Evolutionary conservation across 1,140 invertebrate species (phyloP), one percentile per base, ranked within the genome.

Genomic region (Druon quercuslanigerum): DNA sequence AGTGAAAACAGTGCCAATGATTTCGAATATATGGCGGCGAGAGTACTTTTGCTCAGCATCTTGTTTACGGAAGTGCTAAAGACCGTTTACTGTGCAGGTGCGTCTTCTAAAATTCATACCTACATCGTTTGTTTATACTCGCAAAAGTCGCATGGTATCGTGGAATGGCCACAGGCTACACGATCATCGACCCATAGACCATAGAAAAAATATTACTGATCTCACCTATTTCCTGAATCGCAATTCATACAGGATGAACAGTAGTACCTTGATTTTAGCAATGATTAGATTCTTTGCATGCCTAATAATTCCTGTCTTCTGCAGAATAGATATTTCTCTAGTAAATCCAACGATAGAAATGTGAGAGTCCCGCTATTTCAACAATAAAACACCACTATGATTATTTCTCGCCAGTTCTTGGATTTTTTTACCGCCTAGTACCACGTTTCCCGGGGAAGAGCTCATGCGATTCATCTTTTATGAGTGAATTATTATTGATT

Each of bases 21-120:
- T 85, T 83, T 82, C 82, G 81, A 82, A 91, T 91, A 89, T 91
- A 91, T 91, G 90, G 90, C 90, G 90, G 89, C 89, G 86, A 89
- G 90, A 87, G 88, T 91, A 84, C 84, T 91, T 87, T 86, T 91
- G 83, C 88, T 91, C 84, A 86, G 89, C 86, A 89, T 91, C 84
- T 91, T 91, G 88, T 90, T 91, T 89, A 91, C 90, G 87, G 90
- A 91, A 90, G 89, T 90, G 85, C 82, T 91, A 76, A 85, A 88
- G 85, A 86, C 88, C 83, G 86, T 83, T 85, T 87, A 83, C 84
- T 82, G 85, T 83, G 88, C 89, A 90, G 89, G 90, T 91, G 85
- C 77, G 87, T 87, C 76, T 70, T 19, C 40, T 66, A 19, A 20
- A 25, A 56, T 19, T 57, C 17, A 57, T 56, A 52, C 60, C 19